A percentile compares a stretch with the other conserved stretches of the same genome.
Conservation (phyloP, 2,113 vertebrate species). For the Ameiurus melas region DNA sequence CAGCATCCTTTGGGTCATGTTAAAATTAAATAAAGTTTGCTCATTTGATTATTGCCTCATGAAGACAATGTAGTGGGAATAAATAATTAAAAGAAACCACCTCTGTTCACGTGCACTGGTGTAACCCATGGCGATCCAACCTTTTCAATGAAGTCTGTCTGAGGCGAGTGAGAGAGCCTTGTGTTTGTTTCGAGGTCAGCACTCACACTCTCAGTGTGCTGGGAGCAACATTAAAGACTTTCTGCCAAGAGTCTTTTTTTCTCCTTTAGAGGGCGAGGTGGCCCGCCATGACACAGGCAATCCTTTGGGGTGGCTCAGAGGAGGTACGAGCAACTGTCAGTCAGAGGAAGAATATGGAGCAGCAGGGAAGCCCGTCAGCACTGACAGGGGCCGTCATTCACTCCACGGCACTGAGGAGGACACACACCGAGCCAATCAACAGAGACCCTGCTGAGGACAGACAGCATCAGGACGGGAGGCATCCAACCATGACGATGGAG, state of each 20-base stretch:
- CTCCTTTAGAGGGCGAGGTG: conserved; percentile 45
- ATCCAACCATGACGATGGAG: conserved; percentile 50
- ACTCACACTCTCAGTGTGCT: conserved; percentile 47
- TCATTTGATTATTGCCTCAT: not conserved
- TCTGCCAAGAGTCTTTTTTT: conserved; percentile 50
- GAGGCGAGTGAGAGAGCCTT: conserved; percentile 38
- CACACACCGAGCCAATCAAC: conserved; percentile 57
- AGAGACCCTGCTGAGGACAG: conserved; percentile 46
- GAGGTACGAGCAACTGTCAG: conserved; percentile 58
- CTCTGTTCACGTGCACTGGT: conserved; percentile 30
- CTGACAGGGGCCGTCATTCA: conserved; percentile 59
- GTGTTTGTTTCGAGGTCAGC: conserved; percentile 52
- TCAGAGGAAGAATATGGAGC: conserved; percentile 56
- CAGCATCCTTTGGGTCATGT: not conserved
- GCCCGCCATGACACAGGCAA: conserved; percentile 52
- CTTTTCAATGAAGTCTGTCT: conserved; percentile 43
- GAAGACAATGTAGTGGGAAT: not conserved
- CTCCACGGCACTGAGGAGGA: conserved; percentile 49
- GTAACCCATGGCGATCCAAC: conserved; percentile 19
- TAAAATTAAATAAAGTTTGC: not conserved
- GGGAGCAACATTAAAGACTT: conserved; percentile 53
- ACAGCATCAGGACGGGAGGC: conserved; percentile 56
- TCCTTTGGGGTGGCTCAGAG: conserved; percentile 49
- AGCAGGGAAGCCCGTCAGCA: conserved; percentile 49
- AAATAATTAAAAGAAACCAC: not conserved